Evolutionary conservation across 2,797 vertebrate genomes (phyloP), one percentile per base, ranked within the genome.

Genomic region (Crenuchus spilurus): DNA sequence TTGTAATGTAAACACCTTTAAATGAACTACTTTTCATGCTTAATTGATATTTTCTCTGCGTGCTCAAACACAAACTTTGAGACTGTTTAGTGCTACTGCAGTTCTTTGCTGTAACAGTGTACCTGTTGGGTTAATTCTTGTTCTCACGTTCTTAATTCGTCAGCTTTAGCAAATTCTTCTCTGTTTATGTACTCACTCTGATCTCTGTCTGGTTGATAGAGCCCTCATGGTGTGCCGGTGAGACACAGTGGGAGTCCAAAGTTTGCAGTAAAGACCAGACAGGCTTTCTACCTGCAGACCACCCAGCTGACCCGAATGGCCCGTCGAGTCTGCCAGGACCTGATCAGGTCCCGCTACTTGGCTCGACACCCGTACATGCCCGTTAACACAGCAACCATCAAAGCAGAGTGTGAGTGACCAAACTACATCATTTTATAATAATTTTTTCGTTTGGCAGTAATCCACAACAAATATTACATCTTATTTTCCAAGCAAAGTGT

Each of bases 241-340:
- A 89, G 97, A 70, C 96, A 97, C 90, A 92, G 95, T 48, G 94
- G 95, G 73, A 98, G 97, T 86, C 97, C 97, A 72, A 99, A 99
- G 86, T 97, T 97, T 71, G 97, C 97, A 0, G 96, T 98, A 90
- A 99, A 99, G 91, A 99, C 97, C 8, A 86, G 95, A 28, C 97
- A 99, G 90, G 97, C 97, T 26, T 99, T 99, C 84, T 98, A 94
- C 88, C 92, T 99, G 76, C 94, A 97, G 82, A 98, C 97, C 58
- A 97, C 94, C 55, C 92, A 92, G 66, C 84, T 97, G 86, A 98
- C 97, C 0, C 91, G 94, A 73, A 88, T 94, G 33, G 96, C 96
- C 4, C 93, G 97, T 16, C 94, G 95, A 51, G 77, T 98, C 74
- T 99, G 97, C 89, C 93, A 95, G 16, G 97, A 98, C 88, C 94